Conservation (phyloP, 2,797 vertebrate genomes). For the Limnodromus scolopaceus region DNA sequence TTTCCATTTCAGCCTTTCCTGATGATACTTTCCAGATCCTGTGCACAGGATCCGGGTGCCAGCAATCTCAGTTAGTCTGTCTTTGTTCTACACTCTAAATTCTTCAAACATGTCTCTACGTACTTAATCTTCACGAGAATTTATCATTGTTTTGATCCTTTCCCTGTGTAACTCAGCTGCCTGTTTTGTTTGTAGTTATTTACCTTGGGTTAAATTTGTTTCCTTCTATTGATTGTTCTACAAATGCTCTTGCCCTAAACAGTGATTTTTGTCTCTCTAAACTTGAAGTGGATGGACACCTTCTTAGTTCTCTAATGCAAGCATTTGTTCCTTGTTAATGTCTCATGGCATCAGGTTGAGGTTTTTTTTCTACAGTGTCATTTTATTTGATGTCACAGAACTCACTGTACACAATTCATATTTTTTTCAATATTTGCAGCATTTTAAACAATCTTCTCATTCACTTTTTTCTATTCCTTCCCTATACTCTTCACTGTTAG, state of each 20-base stretch:
- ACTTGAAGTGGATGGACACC: neutral
- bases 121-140: neutral
- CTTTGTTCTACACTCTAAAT: slow-evolving; percentile 20
- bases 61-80: neutral
- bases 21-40: slow-evolving; percentile 54
- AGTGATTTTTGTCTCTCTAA: neutral
- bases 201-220: neutral
- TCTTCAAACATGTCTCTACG: neutral
- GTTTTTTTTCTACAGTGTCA: neutral
- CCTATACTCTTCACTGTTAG: neutral
- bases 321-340: neutral
- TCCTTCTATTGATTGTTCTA: neutral
- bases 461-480: neutral
- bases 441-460: neutral
- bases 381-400: neutral
- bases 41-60: neutral
- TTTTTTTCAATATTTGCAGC: neutral
- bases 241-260: neutral
- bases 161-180: neutral
- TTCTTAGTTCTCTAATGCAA: neutral
- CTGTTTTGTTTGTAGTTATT: neutral
- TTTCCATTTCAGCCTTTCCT: slow-evolving; percentile 4
- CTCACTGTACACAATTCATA: neutral
- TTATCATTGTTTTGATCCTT: neutral
- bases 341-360: neutral